phyloP scores from a whole-genome alignment of 37 sponge, comb jelly and placozoan species.

The Amphimedon queenslandica region DNA sequence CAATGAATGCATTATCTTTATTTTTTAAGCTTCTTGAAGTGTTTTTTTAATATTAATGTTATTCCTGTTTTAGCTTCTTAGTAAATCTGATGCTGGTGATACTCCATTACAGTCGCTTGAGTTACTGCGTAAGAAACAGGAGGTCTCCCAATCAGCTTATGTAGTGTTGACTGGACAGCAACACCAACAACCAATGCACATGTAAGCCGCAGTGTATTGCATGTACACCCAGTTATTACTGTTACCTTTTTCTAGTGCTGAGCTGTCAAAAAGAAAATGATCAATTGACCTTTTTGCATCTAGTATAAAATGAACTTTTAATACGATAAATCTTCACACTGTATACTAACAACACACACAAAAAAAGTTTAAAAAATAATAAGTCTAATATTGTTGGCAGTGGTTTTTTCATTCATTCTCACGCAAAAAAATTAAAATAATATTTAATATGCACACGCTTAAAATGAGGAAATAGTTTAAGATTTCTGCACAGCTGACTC shows the following conservation, averaged over 20 bases:
- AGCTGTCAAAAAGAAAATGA: background rate
- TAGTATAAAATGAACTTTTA: too few relatives aligned
- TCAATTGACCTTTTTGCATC: background rate
- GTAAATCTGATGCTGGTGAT: conserved; percentile 76
- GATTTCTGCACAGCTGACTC: too few relatives aligned
- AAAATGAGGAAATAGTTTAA: too few relatives aligned
- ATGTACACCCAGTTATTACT: background rate
- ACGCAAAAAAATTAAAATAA: too few relatives aligned
- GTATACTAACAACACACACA: too few relatives aligned
- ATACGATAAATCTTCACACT: too few relatives aligned
- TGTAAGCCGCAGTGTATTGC: conserved; percentile 31
- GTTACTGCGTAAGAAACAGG: conserved; percentile 76
- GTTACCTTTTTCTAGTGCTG: background rate
- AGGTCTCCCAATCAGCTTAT: conserved; percentile 74
- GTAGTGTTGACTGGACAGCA: conserved; percentile 83
- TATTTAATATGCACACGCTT: too few relatives aligned
- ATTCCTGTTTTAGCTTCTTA: conserved; percentile 55
- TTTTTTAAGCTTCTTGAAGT: background rate
- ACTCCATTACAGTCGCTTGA: conserved; percentile 91
- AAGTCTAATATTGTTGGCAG: too few relatives aligned
- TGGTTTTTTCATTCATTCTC: too few relatives aligned
- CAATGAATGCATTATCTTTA: background rate
- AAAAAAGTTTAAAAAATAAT: too few relatives aligned
- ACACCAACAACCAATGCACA: conserved; percentile 51
- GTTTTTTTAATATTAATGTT: too few relatives aligned